Percentiles rank a stretch among this genome's conserved stretches.
phyloP scores from a whole-genome alignment of 53 echinoderm and acorn worm species.

The Holothuria scabra region DNA sequence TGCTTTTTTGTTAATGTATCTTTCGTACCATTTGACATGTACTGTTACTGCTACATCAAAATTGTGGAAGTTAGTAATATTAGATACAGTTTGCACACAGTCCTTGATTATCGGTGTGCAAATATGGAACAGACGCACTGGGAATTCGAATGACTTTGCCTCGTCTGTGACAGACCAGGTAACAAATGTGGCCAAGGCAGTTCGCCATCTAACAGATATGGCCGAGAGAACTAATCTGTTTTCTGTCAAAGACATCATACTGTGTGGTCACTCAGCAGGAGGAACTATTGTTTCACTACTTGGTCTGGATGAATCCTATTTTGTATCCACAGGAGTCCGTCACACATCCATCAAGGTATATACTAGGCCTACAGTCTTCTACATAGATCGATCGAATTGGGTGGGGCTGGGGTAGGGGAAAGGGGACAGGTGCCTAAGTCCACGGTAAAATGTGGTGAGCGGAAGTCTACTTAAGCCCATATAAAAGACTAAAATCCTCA shows the following conservation, averaged over 20 bases:
- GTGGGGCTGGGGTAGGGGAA: too few relatives aligned
- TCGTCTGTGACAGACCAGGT: conserved; percentile 35
- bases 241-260: conserved; percentile 37
- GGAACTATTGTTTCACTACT: conserved; percentile 60
- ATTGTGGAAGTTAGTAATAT: not conserved
- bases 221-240: conserved; percentile 38
- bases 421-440: too few relatives aligned
- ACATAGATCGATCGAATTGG: too few relatives aligned
- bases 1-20: too few relatives aligned
- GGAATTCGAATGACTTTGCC: not conserved
- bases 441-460: too few relatives aligned
- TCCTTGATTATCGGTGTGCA: not conserved
- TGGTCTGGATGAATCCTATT: conserved; percentile 50
- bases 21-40: too few relatives aligned
- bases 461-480: too few relatives aligned
- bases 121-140: not conserved
- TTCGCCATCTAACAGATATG: conserved; percentile 47
- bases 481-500: too few relatives aligned
- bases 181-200: conserved; percentile 20
- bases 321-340: conserved; percentile 37
- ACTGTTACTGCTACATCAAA: not conserved
- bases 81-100: conserved; percentile 25
- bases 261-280: conserved; percentile 69
- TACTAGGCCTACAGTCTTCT: too few relatives aligned
- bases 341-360: conserved; percentile 53